These are phyloP conservation scores for Sebastes goodei DNA, from an alignment of 2,797 vertebrate species.

Conservation along the genomic window DNA sequence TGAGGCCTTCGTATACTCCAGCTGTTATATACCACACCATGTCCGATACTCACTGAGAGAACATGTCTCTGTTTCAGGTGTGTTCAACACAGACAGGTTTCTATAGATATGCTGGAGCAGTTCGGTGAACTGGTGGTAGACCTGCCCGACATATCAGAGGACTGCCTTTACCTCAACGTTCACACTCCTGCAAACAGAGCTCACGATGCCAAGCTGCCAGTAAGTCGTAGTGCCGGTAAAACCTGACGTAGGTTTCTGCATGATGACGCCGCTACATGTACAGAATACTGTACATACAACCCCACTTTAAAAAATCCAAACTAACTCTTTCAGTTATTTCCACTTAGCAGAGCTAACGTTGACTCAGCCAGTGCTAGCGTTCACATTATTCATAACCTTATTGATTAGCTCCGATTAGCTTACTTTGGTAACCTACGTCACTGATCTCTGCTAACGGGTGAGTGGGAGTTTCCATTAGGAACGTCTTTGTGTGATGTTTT, in stretches of 20 bases:
- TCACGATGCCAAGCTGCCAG: constrained; percentile 70
- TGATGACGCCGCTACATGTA: no score
- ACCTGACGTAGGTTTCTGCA: no score
- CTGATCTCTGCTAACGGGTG: no score
- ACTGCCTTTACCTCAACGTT: constrained; percentile 85
- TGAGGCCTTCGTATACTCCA: constrained; percentile 32
- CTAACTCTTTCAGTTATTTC: no score
- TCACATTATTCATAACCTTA: no score
- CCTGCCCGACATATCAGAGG: constrained; percentile 74
- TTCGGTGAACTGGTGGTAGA: accelerated
- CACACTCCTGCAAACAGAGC: constrained; percentile 75
- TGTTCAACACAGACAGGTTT: constrained; percentile 36
- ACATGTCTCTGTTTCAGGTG: constrained; percentile 61
- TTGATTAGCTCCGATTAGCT: background rate
- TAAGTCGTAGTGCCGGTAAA: constrained; percentile 41
- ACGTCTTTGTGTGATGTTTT: background rate
- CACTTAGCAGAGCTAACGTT: no score
- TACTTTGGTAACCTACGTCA: no score
- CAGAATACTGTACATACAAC: no score
- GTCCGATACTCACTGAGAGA: background rate
- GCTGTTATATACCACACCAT: background rate
- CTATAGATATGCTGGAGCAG: accelerated
- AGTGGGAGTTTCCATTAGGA: no score
- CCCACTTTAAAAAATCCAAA: no score
- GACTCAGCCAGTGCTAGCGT: no score